phyloP scores from a whole-genome alignment of 2,888 invertebrate genomes.

The Saturnia pavonia region DNA sequence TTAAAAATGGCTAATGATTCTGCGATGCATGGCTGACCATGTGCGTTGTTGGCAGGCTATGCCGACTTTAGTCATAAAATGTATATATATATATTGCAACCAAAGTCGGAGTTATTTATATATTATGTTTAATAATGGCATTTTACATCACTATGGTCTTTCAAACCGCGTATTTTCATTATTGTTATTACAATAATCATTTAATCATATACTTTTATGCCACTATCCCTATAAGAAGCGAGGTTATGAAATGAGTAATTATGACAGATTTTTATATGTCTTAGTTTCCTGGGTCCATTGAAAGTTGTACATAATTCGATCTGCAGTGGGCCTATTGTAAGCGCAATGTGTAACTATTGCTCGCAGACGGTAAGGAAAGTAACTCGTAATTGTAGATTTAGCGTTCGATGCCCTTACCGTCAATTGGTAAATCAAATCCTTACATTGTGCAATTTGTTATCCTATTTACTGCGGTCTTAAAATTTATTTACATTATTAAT shows the following conservation, averaged over 20 bases:
- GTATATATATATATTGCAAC: not conserved
- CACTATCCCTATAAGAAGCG: no score
- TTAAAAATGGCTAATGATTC: not conserved
- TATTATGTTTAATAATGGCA: not conserved
- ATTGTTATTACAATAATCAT: not conserved
- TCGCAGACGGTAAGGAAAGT: no score
- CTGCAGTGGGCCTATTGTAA: no score
- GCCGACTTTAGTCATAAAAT: not conserved
- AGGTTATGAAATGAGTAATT: no score
- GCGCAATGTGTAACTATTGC: no score
- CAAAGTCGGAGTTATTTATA: not conserved
- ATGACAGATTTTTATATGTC: no score
- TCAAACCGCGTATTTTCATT: not conserved
- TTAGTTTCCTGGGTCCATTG: no score
- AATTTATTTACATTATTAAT: not conserved
- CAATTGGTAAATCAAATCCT: not conserved
- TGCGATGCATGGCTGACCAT: not conserved
- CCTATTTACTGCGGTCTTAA: not conserved
- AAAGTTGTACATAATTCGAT: no score
- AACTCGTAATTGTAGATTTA: not conserved
- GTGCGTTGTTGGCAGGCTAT: not conserved
- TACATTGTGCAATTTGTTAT: not conserved
- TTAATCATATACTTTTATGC: no score
- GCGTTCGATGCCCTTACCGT: not conserved
- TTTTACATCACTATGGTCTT: not conserved